Evolutionary conservation across 2,797 vertebrate genomes (phyloP).

Genomic region (Stomatorhinus walkeri): DNA sequence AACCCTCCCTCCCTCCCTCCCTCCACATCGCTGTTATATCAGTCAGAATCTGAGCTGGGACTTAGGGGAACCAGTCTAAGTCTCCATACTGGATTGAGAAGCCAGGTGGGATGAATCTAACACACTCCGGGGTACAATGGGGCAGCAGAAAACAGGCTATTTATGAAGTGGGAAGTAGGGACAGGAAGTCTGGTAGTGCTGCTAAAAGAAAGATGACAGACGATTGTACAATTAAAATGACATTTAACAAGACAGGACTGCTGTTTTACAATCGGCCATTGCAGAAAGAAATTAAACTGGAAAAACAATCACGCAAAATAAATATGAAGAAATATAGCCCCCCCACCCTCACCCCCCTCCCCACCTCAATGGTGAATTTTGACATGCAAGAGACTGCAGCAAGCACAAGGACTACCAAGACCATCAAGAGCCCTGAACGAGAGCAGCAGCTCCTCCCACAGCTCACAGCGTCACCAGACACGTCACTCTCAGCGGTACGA

Average conservation of each 20-base stretch:
- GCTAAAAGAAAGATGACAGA: neutral
- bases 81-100: neutral
- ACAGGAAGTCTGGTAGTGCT: neutral
- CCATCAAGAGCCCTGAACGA: neutral
- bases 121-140: neutral
- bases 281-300: neutral
- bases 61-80: neutral
- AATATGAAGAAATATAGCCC: neutral
- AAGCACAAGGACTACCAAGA: conserved; percentile 9
- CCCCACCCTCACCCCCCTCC: too few relatives aligned
- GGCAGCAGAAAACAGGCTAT: neutral
- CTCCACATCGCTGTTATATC: neutral
- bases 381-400: neutral
- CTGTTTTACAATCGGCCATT: neutral
- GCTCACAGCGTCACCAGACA: neutral
- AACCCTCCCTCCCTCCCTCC: neutral
- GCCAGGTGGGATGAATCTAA: neutral
- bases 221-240: neutral
- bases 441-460: neutral
- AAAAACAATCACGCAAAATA: neutral
- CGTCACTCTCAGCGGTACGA: neutral
- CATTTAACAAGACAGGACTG: neutral
- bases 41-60: neutral
- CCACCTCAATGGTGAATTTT: neutral
- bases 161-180: neutral